A percentile compares a stretch with the other conserved stretches of the same genome.
These are phyloP conservation scores for Aporrectodea caliginosa DNA, from an alignment of 1,140 invertebrate species.

Conservation along the genomic window DNA sequence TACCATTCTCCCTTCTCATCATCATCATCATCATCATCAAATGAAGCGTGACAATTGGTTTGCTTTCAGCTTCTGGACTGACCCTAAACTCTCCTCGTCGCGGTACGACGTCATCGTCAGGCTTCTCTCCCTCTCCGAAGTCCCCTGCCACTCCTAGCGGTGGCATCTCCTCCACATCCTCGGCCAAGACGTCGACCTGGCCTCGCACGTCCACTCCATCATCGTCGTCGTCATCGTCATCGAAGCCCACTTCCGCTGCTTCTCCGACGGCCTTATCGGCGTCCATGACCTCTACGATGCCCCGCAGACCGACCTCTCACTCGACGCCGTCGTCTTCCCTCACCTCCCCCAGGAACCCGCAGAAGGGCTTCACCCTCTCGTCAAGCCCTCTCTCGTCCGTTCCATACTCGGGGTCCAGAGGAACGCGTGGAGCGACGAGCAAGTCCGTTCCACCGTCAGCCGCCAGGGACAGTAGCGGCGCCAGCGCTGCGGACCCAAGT, in stretches of 20 bases:
- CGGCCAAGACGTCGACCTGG: neutral
- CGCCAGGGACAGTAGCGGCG: neutral
- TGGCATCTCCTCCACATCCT: neutral
- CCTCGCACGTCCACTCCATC: neutral
- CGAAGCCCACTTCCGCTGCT: neutral
- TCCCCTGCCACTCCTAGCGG: neutral
- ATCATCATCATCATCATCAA: no score
- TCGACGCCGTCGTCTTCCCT: neutral
- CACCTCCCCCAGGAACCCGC: neutral
- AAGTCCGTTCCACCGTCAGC: neutral
- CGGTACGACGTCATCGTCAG: neutral
- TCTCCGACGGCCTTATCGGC: neutral
- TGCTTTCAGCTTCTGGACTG: neutral
- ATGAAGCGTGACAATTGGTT: no score
- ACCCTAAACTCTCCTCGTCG: neutral
- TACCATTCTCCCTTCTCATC: no score
- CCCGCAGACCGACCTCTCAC: neutral
- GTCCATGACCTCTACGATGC: neutral
- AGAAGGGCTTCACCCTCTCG: neutral
- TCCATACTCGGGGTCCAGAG: neutral
- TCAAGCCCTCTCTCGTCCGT: neutral
- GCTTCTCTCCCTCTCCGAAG: neutral
- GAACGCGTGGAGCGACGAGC: no score
- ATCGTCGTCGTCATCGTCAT: neutral
- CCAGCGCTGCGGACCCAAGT: neutral